Base-by-base conservation (phyloP, 2,888 invertebrate genomes). In the Caradrina kadenii region DNA sequence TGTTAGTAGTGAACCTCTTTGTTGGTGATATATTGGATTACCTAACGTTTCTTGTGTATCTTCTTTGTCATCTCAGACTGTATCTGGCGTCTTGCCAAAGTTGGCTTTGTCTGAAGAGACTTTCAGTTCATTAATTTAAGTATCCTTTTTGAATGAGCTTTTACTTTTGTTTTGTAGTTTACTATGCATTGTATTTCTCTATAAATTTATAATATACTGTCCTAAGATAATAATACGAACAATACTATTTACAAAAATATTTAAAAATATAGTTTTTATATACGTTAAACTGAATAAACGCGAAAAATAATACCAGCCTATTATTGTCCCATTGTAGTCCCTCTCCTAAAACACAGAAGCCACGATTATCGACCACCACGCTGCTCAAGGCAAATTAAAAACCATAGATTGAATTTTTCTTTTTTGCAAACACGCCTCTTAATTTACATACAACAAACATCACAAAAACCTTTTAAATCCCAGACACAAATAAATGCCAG, bases 81-180 rank as follows among this genome's bases (percentile, higher is more conserved):
- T 72, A 54, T 59, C 50, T 78, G 78, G 78, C 59, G 17, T 61
- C 39, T 78, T 78, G 74, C 73, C 64, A 75, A 70, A 52, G 19
- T 61, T 70, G 31, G 19, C 48, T 73, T 61, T 31, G 22, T 17
- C 31, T 70, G 71, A 13, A 73, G 56, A 61, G 56, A 61, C 61
- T 61, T 76, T 62, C 39, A 70, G 56, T 76, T 73, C 42, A 73
- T 77, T 70, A 62, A 70, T 73, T 52, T 70, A 42, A 73, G 17
- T 31, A 70, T 52, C 31, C 0, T 39, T 19, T 69, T 54, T 48
- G 17, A 21, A 11, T 55, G n/a, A 15, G 6, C 3, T 49, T 59
- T 10, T 54, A 26, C 2, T 50, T 55, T 55, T 53, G 17, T 26
- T 31, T 53, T 31, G 11, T 58, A 64, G 1, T 54, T 64, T 64